These are phyloP conservation scores for Myathropa florea DNA, from an alignment of 2,888 invertebrate species.

Conservation along the genomic window DNA sequence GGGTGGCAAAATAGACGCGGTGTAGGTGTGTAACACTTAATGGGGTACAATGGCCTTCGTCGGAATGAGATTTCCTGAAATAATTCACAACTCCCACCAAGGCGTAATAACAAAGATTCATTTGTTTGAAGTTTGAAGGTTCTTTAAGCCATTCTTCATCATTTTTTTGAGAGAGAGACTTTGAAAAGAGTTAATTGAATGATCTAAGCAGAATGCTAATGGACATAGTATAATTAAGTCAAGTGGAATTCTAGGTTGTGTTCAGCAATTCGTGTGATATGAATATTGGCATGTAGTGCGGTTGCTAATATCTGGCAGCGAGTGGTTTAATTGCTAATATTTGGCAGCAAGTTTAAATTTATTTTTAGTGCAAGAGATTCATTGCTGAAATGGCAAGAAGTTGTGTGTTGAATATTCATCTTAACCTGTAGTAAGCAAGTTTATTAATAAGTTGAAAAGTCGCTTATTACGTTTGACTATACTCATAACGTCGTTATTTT, in stretches of 20 bases:
- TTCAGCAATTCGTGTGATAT: neutral
- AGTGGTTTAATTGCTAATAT: too few species aligned
- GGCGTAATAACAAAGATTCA: constrained; percentile 11
- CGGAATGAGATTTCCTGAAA: constrained; percentile 52
- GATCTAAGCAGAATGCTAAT: neutral
- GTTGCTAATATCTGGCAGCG: too few species aligned
- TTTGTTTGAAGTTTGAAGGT: constrained; percentile 23
- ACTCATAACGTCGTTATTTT: too few species aligned
- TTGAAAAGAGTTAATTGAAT: neutral
- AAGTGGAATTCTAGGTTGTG: neutral
- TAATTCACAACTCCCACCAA: constrained; percentile 21
- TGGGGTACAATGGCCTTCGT: constrained; percentile 39
- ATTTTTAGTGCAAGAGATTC: too few species aligned
- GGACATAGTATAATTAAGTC: neutral
- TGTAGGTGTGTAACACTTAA: constrained; percentile 56
- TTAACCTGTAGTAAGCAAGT: too few species aligned
- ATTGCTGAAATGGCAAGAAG: too few species aligned
- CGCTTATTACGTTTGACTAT: too few species aligned
- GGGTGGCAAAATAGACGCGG: constrained; percentile 12
- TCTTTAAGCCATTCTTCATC: neutral
- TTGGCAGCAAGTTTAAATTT: too few species aligned
- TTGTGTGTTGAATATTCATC: too few species aligned
- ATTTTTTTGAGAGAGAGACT: neutral
- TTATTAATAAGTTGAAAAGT: too few species aligned
- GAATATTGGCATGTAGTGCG: neutral